These are phyloP conservation scores for Zaprionus capensis DNA, from an alignment of 1,140 invertebrate genomes.

Conservation along the genomic window DNA sequence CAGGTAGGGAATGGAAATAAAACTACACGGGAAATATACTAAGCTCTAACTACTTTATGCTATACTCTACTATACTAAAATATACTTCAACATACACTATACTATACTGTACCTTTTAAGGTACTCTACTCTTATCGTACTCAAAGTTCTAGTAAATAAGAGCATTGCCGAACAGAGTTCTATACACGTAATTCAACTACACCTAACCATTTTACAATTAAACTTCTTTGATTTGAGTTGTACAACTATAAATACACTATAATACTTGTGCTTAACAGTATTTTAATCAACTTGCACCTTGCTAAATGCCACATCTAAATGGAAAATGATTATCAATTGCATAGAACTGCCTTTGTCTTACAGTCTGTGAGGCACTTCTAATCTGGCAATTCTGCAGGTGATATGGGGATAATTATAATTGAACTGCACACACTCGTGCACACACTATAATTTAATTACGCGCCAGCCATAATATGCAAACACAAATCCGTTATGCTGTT, in stretches of 20 bases:
- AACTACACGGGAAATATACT: not conserved
- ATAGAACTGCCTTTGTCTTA: not conserved
- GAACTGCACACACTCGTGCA: not conserved
- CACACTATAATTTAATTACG: slow-evolving; percentile 45
- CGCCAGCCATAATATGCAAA: slow-evolving; percentile 44
- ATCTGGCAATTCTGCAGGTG: not conserved
- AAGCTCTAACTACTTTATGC: not conserved
- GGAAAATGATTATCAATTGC: not conserved
- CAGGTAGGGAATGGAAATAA: not conserved
- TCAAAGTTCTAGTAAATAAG: too few relatives aligned
- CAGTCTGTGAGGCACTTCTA: not conserved
- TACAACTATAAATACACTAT: too few relatives aligned
- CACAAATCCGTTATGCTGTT: slow-evolving; percentile 32
- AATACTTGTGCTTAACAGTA: not conserved
- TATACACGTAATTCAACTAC: too few relatives aligned
- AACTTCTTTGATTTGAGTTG: too few relatives aligned
- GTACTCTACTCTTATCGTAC: too few relatives aligned
- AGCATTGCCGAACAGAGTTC: too few relatives aligned
- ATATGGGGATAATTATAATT: not conserved
- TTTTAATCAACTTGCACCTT: not conserved
- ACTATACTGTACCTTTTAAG: too few relatives aligned
- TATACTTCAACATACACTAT: too few relatives aligned
- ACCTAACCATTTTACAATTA: too few relatives aligned
- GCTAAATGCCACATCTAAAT: not conserved
- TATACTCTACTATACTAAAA: not conserved